phyloP scores from a whole-genome alignment of 2,113 vertebrate species.

The Etia nguti region DNA sequence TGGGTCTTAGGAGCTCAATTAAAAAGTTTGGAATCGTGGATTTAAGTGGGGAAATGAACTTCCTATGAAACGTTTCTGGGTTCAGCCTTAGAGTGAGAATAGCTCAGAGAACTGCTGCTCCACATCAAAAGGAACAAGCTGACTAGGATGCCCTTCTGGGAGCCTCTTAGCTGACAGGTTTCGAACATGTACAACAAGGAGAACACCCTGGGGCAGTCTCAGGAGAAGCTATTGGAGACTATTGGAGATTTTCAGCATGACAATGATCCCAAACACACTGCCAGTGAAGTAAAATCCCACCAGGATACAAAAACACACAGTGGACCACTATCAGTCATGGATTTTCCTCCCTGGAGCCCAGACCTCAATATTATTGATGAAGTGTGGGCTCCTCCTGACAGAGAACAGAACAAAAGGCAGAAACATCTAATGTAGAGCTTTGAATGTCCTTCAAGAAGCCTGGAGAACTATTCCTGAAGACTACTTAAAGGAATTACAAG shows the following conservation, averaged over 20 bases:
- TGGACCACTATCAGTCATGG: not conserved
- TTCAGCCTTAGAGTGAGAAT: not conserved
- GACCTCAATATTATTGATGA: not conserved
- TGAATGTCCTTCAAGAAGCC: not conserved
- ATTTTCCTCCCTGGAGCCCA: not conserved
- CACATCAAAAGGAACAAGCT: not conserved
- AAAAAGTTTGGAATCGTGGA: not conserved
- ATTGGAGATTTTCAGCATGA: not conserved
- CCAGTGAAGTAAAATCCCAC: not conserved
- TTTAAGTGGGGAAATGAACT: not conserved
- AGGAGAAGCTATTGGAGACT: not conserved
- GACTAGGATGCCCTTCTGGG: not conserved
- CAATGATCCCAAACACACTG: not conserved
- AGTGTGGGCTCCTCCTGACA: not conserved
- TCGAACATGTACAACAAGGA: not conserved
- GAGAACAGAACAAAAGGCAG: not conserved
- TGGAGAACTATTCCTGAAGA: not conserved
- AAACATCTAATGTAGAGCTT: not conserved
- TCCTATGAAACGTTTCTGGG: not conserved
- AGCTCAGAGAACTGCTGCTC: not conserved
- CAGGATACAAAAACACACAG: not conserved
- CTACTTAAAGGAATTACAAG: not conserved
- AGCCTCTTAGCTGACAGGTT: not conserved
- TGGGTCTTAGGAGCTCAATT: too few relatives aligned
- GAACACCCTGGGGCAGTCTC: not conserved